A percentile compares a stretch with the other conserved stretches of the same genome.
Evolutionary conservation across 2,797 vertebrate genomes (phyloP).

Genomic region (Lithobates sylvaticus): DNA sequence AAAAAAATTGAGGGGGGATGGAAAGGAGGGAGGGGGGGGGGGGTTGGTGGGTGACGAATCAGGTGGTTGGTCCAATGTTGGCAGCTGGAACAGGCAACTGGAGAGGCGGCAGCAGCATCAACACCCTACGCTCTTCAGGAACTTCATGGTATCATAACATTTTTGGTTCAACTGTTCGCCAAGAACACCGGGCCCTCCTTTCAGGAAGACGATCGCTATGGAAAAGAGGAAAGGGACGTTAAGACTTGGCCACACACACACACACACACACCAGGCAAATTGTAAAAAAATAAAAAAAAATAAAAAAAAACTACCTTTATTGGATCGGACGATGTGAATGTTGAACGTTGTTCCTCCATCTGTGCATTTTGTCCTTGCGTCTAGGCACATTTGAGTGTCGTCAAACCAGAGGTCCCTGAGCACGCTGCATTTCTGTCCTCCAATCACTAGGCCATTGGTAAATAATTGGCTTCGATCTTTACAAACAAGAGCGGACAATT

Average conservation of each 20-base stretch:
- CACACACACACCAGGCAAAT: background rate
- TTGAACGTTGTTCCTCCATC: conserved; percentile 69
- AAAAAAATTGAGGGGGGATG: conserved; percentile 52
- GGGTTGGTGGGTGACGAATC: conserved; percentile 1
- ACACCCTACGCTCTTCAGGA: conserved; percentile 72
- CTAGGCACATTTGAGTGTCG: conserved; percentile 71
- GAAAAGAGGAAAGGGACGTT: conserved; percentile 13
- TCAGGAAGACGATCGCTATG: conserved; percentile 71
- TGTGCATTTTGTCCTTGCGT: conserved; percentile 72
- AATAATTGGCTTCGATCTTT: conserved; percentile 70
- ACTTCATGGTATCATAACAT: conserved; percentile 64
- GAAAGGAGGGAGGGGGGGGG: conserved; percentile 37
- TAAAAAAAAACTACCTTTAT: no score
- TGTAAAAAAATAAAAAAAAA: no score
- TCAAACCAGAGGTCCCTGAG: conserved; percentile 71
- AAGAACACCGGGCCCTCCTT: conserved; percentile 75
- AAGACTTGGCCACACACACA: background rate
- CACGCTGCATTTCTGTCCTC: conserved; percentile 74
- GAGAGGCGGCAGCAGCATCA: conserved; percentile 62
- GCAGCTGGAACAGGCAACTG: conserved; percentile 54
- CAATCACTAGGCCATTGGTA: conserved; percentile 74
- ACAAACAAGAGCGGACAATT: conserved; percentile 67
- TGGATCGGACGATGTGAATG: conserved; percentile 68
- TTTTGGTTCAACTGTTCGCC: conserved; percentile 74
- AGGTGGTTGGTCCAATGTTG: conserved; percentile 56